Evolutionary conservation across 2,113 vertebrate genomes (phyloP).

Genomic region (Henicopernis longicauda): DNA sequence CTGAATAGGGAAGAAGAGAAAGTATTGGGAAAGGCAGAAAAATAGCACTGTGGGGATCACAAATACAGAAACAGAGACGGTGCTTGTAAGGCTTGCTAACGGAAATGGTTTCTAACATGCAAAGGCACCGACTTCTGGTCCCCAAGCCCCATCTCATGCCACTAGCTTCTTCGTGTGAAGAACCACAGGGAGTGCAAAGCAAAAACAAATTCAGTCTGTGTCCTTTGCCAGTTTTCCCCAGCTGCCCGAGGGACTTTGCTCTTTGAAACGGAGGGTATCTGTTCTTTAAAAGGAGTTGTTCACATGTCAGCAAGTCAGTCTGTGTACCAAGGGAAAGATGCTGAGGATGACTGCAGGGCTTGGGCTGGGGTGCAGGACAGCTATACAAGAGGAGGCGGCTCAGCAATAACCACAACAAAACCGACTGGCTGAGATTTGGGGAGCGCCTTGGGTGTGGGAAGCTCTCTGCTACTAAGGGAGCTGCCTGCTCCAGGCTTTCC

Average conservation of each 20-base stretch:
- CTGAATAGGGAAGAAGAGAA: conserved; percentile 23
- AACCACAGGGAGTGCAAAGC: background rate
- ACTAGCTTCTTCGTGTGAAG: background rate
- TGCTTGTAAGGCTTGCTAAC: background rate
- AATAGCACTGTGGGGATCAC: conserved; percentile 21
- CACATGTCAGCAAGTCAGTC: conserved; percentile 35
- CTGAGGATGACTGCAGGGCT: background rate
- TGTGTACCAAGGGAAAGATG: background rate
- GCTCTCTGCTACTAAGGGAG: background rate
- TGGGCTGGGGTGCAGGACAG: background rate
- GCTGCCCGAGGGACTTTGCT: background rate
- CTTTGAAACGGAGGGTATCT: conserved; percentile 25
- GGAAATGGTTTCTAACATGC: conserved; percentile 19
- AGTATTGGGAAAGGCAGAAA: conserved; percentile 46
- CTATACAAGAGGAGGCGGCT: background rate
- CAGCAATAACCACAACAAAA: conserved; percentile 19
- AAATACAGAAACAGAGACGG: background rate
- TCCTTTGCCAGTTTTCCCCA: background rate
- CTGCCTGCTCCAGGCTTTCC: background rate
- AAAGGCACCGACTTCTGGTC: background rate
- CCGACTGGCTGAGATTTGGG: background rate
- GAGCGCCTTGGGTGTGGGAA: background rate
- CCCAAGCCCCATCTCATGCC: background rate
- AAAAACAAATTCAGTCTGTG: background rate
- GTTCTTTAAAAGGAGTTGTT: conserved; percentile 37